Percentiles rank a stretch among this genome's conserved stretches.
Conservation (phyloP, 2,113 vertebrate genomes). For the Dermatemys mawii region DNA sequence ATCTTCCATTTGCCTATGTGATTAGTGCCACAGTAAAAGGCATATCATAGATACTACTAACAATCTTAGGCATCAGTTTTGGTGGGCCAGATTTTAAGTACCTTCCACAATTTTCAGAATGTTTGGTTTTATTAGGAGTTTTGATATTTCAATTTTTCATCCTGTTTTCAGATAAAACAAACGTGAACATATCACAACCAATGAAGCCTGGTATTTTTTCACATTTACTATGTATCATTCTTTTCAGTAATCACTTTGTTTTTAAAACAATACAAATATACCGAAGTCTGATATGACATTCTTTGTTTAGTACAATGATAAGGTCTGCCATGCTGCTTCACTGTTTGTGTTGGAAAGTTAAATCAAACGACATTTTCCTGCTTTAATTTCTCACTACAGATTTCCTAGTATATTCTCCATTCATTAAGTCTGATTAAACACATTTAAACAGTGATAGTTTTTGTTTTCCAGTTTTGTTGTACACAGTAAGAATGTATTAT, state of each 20-base stretch:
- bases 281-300: constrained; percentile 20
- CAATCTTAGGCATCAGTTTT: background rate
- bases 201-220: constrained; percentile 17
- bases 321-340: constrained; percentile 11
- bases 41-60: background rate
- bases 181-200: background rate
- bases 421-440: background rate
- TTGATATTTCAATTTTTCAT: background rate
- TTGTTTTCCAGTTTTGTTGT: background rate
- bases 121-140: background rate
- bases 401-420: background rate
- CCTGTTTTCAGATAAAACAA: background rate
- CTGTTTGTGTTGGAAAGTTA: background rate
- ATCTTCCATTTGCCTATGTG: background rate
- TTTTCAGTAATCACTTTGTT: background rate
- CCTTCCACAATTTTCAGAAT: background rate
- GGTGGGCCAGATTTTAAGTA: background rate
- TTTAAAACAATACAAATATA: constrained; percentile 48
- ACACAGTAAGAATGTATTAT: background rate
- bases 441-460: background rate
- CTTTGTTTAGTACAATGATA: constrained; percentile 14
- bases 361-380: background rate
- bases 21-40: background rate
- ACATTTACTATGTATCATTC: constrained; percentile 12
- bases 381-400: background rate